A percentile compares a stretch with the other conserved stretches of the same genome.
Evolutionary conservation across 1,140 invertebrate genomes (phyloP).

Genomic region (Drosophila prosaltans): DNA sequence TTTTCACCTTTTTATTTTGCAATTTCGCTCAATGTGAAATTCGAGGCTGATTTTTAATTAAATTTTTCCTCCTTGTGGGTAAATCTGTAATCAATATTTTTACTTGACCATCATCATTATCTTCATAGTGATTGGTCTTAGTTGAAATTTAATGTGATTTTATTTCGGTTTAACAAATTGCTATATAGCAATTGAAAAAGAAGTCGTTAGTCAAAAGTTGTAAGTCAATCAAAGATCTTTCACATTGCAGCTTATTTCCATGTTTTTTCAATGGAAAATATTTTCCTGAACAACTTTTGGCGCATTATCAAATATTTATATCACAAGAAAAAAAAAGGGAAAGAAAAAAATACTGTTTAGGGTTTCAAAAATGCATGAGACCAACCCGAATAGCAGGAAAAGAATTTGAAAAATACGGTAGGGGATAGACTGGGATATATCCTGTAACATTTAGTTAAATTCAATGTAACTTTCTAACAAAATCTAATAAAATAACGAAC

Average conservation of each 20-base stretch:
- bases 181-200: too few species aligned
- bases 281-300: not conserved
- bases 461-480: not conserved
- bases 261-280: slow-evolving; percentile 8
- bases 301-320: slow-evolving; percentile 56
- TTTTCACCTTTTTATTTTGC: not conserved
- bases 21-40: not conserved
- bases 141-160: too few species aligned
- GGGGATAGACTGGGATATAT: not conserved
- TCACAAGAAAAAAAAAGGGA: not conserved
- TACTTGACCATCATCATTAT: not conserved
- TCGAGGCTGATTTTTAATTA: not conserved
- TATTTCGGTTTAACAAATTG: too few species aligned
- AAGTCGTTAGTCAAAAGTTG: not conserved
- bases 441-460: not conserved
- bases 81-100: not conserved
- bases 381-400: slow-evolving; percentile 7
- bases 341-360: slow-evolving; percentile 33
- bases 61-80: not conserved
- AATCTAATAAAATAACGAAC: too few species aligned
- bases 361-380: slow-evolving; percentile 51
- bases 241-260: slow-evolving; percentile 4
- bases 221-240: slow-evolving; percentile 9
- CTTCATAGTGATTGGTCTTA: too few species aligned
- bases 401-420: slow-evolving; percentile 6